Base-by-base conservation (phyloP, 2,797 vertebrate species). In the Strix occidentalis region DNA sequence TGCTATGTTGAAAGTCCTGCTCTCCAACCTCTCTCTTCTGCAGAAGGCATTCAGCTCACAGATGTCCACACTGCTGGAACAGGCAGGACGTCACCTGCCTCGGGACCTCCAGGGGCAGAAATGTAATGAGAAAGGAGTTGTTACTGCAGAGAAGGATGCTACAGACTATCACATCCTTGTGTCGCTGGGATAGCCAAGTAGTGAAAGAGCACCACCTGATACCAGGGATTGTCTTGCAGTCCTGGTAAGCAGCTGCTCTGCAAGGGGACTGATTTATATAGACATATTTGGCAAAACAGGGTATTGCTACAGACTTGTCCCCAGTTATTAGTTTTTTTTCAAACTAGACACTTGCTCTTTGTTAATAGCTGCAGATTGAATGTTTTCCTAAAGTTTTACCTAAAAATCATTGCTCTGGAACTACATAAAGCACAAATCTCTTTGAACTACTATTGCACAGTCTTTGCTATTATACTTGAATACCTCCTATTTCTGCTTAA, bases 51-150 rank as follows among this genome's bases (percentile, higher is more conserved):
- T 74, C 89, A 80, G 51, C 46, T 70, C 39, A 33, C 1, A 16
- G 50, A 71, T 0, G 0, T 54, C 65, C 57, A 19, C 0, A 0
- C 57, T 86, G 43, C 70, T 85, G n/a, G 54, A 41, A 53, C 8
- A 6, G 23, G 57, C 64, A 57, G 45, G 31, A 75, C 1, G 2
- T 18, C 16, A 14, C 54, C 10, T 20, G 13, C 28, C 48, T 74
- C 2, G 0, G 23, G 51, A 86, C 33, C 74, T 81, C 57, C 3
- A 2, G 66, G 31, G 25, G 18, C 50, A 43, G 37, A 90, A 70
- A 23, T 63, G 18, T 28, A 51, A 29, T 50, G 53, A 80, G 24
- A 54, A 77, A 21, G 39, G 50, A 81, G 28, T 15, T 56, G 16
- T 23, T 51, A 13, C 10, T 70, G 35, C 15, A 56, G 57, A 33